Percentiles rank a stretch among this genome's conserved stretches.
Evolutionary conservation across 1,140 invertebrate species (phyloP).

Genomic region (Drosophila ohnishii): DNA sequence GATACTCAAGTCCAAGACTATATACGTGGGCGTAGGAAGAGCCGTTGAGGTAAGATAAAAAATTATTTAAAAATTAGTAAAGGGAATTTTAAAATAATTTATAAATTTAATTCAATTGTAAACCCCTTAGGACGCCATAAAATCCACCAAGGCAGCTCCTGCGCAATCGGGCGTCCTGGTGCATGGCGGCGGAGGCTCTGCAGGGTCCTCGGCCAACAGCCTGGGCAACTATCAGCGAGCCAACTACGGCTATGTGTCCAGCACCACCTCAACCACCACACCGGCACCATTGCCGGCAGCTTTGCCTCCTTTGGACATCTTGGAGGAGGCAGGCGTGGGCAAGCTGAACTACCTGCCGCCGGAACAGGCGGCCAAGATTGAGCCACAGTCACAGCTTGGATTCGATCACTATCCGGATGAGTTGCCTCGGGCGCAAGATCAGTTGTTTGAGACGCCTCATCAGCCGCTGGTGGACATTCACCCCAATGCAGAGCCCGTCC

Average conservation of each 20-base stretch:
- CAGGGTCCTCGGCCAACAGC: conserved; percentile 42
- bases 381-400: conserved; percentile 67
- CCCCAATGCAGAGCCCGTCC: conserved; percentile 52
- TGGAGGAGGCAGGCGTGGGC: conserved; percentile 67
- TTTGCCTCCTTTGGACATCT: conserved; percentile 47
- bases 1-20: conserved; percentile 91
- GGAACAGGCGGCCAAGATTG: conserved; percentile 74
- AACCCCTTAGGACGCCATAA: conserved; percentile 85
- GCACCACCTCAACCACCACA: conserved; percentile 68
- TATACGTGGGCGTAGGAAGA: conserved; percentile 89
- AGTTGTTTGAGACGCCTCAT: conserved; percentile 36
- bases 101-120: neutral
- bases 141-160: conserved; percentile 88
- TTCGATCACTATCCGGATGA: conserved; percentile 82
- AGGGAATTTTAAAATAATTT: neutral
- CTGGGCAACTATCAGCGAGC: conserved; percentile 48
- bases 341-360: conserved; percentile 81
- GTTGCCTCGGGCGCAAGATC: conserved; percentile 55
- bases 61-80: neutral
- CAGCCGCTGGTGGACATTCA: conserved; percentile 55
- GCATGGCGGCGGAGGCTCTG: conserved; percentile 81
- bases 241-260: conserved; percentile 46
- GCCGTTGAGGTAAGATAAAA: conserved; percentile 84
- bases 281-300: conserved; percentile 14
- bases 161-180: conserved; percentile 87